Percentiles rank a stretch among this genome's conserved stretches.
Conservation (phyloP, 2,113 vertebrate genomes). For the Peromyscus californicus region DNA sequence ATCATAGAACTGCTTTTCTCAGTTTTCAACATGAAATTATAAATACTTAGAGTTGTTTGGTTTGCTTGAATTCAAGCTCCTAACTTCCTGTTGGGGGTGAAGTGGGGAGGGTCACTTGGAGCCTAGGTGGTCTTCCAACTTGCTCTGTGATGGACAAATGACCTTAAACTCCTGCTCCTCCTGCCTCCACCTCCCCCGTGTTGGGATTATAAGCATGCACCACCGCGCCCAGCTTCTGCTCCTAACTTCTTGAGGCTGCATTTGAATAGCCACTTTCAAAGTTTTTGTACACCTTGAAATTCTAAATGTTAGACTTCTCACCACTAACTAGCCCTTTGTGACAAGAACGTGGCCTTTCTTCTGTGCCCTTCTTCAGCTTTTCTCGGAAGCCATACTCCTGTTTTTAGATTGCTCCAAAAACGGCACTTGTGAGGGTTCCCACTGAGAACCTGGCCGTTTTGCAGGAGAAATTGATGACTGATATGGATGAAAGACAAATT, state of each 20-base stretch:
- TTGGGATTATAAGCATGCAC: neutral
- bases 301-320: constrained; percentile 37
- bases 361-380: constrained; percentile 28
- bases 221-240: neutral
- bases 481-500: neutral
- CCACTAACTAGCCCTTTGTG: constrained; percentile 31
- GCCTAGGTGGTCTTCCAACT: neutral
- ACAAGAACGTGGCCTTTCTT: constrained; percentile 41
- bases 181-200: neutral
- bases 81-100: neutral
- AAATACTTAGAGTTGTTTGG: neutral
- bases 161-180: neutral
- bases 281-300: neutral
- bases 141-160: neutral
- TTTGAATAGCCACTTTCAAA: constrained; percentile 33
- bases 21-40: constrained; percentile 36
- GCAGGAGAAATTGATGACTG: constrained; percentile 2
- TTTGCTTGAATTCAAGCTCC: constrained; percentile 38
- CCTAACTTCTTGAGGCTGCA: constrained; percentile 20
- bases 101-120: neutral
- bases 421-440: neutral
- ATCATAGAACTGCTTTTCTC: constrained; percentile 15
- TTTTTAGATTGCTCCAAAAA: constrained; percentile 42
- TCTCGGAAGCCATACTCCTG: constrained; percentile 40
- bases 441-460: constrained; percentile 44